Percentiles rank a stretch among this genome's conserved stretches.
phyloP scores from a whole-genome alignment of 1,140 invertebrate genomes.

The Drosophila virilis region DNA sequence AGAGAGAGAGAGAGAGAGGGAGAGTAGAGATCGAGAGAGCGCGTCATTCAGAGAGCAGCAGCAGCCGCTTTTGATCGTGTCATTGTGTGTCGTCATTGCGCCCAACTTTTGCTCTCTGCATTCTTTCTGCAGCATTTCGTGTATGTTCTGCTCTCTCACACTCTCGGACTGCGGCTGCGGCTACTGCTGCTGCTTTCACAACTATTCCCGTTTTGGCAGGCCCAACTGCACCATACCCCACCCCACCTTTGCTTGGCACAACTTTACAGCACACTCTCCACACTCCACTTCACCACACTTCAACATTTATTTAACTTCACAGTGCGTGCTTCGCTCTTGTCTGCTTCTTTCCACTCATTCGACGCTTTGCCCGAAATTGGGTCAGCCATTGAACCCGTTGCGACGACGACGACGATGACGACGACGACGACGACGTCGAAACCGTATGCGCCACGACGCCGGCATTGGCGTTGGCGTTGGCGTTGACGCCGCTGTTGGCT shows the following conservation, averaged over 20 bases:
- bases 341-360: slow-evolving; percentile 51
- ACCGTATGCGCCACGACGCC: not conserved
- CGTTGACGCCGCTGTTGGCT: slow-evolving; percentile 1
- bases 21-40: slow-evolving; percentile 19
- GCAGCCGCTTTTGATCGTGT: slow-evolving; percentile 16
- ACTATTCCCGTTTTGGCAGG: slow-evolving; percentile 66
- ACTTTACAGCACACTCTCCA: not conserved
- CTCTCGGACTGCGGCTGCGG: not conserved
- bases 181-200: slow-evolving; percentile 63
- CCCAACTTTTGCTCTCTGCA: slow-evolving; percentile 57
- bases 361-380: slow-evolving; percentile 70
- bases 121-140: slow-evolving; percentile 32
- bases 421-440: not conserved
- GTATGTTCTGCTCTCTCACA: slow-evolving; percentile 43
- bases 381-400: slow-evolving; percentile 82
- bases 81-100: slow-evolving; percentile 21
- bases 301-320: slow-evolving; percentile 36
- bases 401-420: slow-evolving; percentile 61
- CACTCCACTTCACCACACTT: slow-evolving; percentile 22
- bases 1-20: slow-evolving; percentile 18
- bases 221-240: slow-evolving; percentile 32
- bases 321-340: slow-evolving; percentile 45
- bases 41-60: slow-evolving; percentile 16
- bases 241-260: not conserved
- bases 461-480: slow-evolving; percentile 15